Base-by-base conservation (phyloP, 2,113 vertebrate species). In the Numenius arquata region DNA sequence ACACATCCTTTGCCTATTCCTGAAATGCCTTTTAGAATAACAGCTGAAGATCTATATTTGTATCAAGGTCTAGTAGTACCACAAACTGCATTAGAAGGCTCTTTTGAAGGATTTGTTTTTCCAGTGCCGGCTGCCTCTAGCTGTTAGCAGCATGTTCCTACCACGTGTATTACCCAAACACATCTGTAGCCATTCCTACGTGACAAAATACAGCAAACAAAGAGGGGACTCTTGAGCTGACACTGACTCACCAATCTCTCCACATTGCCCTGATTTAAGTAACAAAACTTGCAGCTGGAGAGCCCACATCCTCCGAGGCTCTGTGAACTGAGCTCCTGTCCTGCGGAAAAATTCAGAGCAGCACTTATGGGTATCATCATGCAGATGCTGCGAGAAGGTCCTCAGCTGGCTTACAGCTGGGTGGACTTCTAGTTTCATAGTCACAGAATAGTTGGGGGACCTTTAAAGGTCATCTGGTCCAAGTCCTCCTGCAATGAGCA, bases 11-110 rank as follows among this genome's bases (percentile, higher is more conserved):
- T 29, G 47, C n/a, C n/a, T 87, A 4, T 63, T 92, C 70, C 55
- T 75, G 53, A 89, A 87, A 91, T 72, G 27, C 58, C n/a, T 84
- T 95, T 87, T 55, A 76, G 67, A 81, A 71, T 61, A 87, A 89
- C 84, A 89, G 70, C 70, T 92, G 84, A 91, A 92, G 43, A 40
- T 75, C 89, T 91, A 8, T 95, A 56, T 87, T 89, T 95, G 36
- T 65, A 30, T 65, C 71, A 53, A 72, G 29, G 73, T 91, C 55
- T 93, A 91, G 32, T 56, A 87, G 74, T 67, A 66, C 58, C 48
- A 72, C 40, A 62, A 9, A 85, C n/a, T 53, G 76, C n/a, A 11
- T 85, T 53, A 41, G 41, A 66, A 68, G 36, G 40, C 58, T 89
- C 53, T 91, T 82, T 19, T n/a, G n/a, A 82, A 87, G 38, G 66